A percentile compares a stretch with the other conserved stretches of the same genome.
These are phyloP conservation scores for Choloepus hoffmanni DNA, from an alignment of 2,113 vertebrate species.

Conservation along the genomic window DNA sequence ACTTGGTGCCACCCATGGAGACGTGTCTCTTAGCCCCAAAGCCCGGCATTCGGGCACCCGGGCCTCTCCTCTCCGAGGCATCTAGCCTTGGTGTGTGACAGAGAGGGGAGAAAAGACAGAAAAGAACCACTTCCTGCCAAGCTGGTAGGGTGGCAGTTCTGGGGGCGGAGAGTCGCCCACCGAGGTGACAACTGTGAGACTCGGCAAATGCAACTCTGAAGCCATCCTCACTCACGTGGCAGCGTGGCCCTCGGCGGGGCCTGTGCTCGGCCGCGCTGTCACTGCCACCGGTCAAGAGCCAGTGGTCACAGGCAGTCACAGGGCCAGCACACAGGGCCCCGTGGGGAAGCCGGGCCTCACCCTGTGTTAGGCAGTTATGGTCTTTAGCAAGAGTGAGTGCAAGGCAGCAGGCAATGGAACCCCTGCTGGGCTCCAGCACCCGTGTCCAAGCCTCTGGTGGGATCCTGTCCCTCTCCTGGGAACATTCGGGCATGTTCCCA, in stretches of 20 bases:
- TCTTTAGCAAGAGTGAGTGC: neutral
- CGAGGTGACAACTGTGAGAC: neutral
- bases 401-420: neutral
- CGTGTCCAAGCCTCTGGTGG: neutral
- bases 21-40: too few species aligned
- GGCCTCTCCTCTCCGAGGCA: neutral
- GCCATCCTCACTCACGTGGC: accelerated
- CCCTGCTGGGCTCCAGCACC: accelerated
- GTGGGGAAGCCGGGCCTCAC: accelerated
- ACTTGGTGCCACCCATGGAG: accelerated
- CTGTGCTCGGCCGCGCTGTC: neutral
- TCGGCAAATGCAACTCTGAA: neutral
- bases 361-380: accelerated
- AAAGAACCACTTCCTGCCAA: slow-evolving; percentile 68
- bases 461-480: neutral
- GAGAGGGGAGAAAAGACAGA: neutral
- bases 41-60: neutral
- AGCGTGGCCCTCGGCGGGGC: accelerated
- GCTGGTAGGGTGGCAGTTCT: neutral
- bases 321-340: accelerated
- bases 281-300: neutral
- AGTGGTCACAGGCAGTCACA: neutral
- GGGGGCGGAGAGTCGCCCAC: neutral
- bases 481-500: neutral
- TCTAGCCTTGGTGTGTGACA: neutral